Evolutionary conservation across 2,888 invertebrate genomes (phyloP), one percentile per base, ranked within the genome.

Genomic region (Sarcophaga subvicina): DNA sequence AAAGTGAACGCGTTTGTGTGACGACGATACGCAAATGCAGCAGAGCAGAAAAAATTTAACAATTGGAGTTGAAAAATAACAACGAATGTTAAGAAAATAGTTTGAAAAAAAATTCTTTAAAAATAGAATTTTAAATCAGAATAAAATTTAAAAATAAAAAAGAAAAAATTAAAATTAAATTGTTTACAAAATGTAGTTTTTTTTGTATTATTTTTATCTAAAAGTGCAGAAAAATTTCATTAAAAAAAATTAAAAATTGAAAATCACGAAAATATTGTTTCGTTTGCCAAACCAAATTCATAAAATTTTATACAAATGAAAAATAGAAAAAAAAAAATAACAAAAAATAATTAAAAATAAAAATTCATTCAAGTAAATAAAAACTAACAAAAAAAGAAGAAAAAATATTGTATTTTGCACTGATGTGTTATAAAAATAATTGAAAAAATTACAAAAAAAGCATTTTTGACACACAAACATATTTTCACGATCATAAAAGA

Each of bases 11-110:
- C 59, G 67, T 37, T 54, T 63, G 20, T 73, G 25, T 63, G 69
- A 45, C 69, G 71, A 82, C 62, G 66, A 71, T 77, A 71, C 54
- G 69, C 70, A 78, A 86, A 86, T 73, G 83, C 83, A 86, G 0
- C 80, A n/a, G 78, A 86, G 83, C 86, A 75, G 62, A 81, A 83
- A 69, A 22, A 79, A 47, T 63, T 69, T 37, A 66, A 60, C 8
- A 27, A 75, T 27, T 49, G 2, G 60, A 54, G 45, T 70, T 59
- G 2, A 62, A 79, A 64, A 45, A 45, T 4, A 83, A 14, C 67
- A 67, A 27, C 17, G 22, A 62, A 80, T 60, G 47, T 37, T 37
- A 37, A 37, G 6, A 37, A 37, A 37, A 37, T 37, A 4, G 8
- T 37, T 37, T 2, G 2, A 37, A 37, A 37, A 37, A 37, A 37